phyloP scores from a whole-genome alignment of 2,888 invertebrate species.

The Dolichopus griseipennis region DNA sequence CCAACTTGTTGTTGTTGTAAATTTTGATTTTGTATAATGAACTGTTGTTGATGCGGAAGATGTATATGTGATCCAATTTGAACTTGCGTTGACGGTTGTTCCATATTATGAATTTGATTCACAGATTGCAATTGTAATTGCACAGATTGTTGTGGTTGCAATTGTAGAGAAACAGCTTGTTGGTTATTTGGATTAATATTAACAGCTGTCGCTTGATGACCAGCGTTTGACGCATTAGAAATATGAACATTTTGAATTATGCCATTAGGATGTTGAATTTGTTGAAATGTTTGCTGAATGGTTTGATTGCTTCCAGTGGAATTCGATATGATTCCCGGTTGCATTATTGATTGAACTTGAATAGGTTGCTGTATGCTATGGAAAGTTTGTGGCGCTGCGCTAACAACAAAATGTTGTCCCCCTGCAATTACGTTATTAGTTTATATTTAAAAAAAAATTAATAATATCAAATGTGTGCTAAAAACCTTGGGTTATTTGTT shows the following conservation, averaged over 20 bases:
- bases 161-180: constrained; percentile 19
- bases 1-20: constrained; percentile 14
- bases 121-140: constrained; percentile 18
- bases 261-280: constrained; percentile 20
- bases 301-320: background rate
- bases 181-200: background rate
- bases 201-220: background rate
- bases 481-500: constrained; percentile 19
- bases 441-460: constrained; percentile 13
- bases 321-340: constrained; percentile 8
- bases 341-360: background rate
- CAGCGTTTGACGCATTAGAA: constrained; percentile 10
- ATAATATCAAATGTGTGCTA: background rate
- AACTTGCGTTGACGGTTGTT: constrained; percentile 16
- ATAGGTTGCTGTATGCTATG: constrained; percentile 18
- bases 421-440: constrained; percentile 22
- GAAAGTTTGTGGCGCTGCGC: constrained; percentile 18
- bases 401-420: constrained; percentile 24
- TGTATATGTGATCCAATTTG: constrained; percentile 17
- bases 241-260: constrained; percentile 22
- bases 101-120: constrained; percentile 16
- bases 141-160: constrained; percentile 20
- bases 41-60: constrained; percentile 18
- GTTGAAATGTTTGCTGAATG: constrained; percentile 2
- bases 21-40: constrained; percentile 17